Evolutionary conservation across 2,113 vertebrate species (phyloP).

Genomic region (Romanogobio albipinnatus): DNA sequence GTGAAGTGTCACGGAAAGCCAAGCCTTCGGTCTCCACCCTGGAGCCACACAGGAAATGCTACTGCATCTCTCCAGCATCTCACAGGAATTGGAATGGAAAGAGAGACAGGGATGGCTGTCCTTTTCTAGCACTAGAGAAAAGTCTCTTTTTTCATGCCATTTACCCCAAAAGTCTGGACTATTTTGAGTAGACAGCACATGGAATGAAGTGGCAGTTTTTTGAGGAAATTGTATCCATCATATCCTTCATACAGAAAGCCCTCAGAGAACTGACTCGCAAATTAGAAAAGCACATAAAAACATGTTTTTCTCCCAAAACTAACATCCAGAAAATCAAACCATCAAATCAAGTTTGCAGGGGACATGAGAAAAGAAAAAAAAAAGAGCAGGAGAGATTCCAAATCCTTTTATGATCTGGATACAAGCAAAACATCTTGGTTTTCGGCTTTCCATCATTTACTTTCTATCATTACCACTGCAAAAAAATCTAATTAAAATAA

Average conservation of each 20-base stretch:
- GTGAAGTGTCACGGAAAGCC: conserved; percentile 70
- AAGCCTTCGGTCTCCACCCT: conserved; percentile 6
- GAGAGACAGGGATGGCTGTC: not conserved
- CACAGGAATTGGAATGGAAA: conserved; percentile 68
- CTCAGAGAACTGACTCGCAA: not conserved
- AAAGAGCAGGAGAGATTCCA: not conserved
- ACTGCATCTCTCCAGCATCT: conserved; percentile 77
- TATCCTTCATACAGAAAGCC: not conserved
- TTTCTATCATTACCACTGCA: conserved; percentile 39
- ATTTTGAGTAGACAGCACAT: conserved; percentile 24
- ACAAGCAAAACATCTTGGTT: conserved; percentile 39
- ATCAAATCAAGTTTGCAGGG: not conserved
- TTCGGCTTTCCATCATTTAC: conserved; percentile 36
- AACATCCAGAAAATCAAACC: conserved; percentile 12
- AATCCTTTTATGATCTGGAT: not conserved
- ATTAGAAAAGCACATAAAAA: not conserved
- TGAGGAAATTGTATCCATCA: not conserved
- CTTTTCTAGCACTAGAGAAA: not conserved
- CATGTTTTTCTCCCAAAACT: not conserved
- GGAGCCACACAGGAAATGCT: conserved; percentile 74
- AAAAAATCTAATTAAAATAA: too few relatives aligned
- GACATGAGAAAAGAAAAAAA: conserved; percentile 68
- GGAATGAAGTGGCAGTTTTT: conserved; percentile 19
- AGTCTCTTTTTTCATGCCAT: conserved; percentile 18
- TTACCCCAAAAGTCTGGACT: conserved; percentile 11